A percentile compares a stretch with the other conserved stretches of the same genome.
Conservation (phyloP, 2,113 vertebrate genomes). For the Strix aluco region DNA sequence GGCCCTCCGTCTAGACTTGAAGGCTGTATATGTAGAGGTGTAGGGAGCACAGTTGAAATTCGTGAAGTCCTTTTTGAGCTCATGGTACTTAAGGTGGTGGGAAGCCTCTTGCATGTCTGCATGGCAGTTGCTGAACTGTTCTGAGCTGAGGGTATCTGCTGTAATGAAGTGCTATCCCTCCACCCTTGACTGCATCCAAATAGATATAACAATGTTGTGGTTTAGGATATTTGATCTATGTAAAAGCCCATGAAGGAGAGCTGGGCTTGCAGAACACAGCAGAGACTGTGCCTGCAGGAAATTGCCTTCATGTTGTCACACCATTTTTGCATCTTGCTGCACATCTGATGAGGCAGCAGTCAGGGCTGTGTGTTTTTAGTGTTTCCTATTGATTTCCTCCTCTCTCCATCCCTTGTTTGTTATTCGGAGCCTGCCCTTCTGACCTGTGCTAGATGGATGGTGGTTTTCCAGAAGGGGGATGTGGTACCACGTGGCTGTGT, state of each 20-base stretch:
- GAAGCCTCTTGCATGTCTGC: neutral
- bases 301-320: neutral
- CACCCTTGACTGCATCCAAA: neutral
- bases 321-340: neutral
- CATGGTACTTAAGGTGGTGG: neutral
- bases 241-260: neutral
- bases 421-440: constrained; percentile 51
- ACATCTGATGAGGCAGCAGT: constrained; percentile 27
- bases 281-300: neutral
- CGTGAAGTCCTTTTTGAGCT: neutral
- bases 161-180: neutral
- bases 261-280: neutral
- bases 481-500: neutral
- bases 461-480: constrained; percentile 48
- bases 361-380: constrained; percentile 15
- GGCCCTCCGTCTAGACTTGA: neutral
- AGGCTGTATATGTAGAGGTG: neutral
- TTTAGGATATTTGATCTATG: neutral
- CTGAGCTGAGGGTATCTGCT: neutral
- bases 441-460: constrained; percentile 31
- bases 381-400: constrained; percentile 55
- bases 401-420: constrained; percentile 55
- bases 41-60: constrained; percentile 9
- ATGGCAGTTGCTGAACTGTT: neutral
- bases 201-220: neutral